A percentile compares a stretch with the other conserved stretches of the same genome.
These are phyloP conservation scores for Aradophagus sp. DNA, from an alignment of 1,140 invertebrate genomes.

Conservation along the genomic window DNA sequence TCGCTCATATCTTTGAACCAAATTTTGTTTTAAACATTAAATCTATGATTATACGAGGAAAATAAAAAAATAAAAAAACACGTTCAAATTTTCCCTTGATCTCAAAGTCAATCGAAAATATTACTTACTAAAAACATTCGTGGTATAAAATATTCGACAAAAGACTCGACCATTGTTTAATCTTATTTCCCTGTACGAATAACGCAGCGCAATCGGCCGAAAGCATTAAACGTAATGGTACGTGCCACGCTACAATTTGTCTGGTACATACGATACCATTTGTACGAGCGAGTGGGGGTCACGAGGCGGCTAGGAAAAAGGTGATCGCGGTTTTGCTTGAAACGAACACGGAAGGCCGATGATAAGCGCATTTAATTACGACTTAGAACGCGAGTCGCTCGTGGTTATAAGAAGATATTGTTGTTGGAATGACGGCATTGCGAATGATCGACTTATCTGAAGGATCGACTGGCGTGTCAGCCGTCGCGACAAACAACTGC, in stretches of 20 bases:
- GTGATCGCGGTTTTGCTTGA: constrained; percentile 27
- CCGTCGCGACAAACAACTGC: constrained; percentile 61
- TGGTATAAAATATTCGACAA: too few relatives aligned
- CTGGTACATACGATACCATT: constrained; percentile 40
- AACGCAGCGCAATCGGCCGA: constrained; percentile 2
- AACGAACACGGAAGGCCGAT: constrained; percentile 40
- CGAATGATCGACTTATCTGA: constrained; percentile 61
- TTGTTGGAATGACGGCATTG: constrained; percentile 38
- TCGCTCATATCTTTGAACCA: too few relatives aligned
- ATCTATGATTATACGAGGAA: too few relatives aligned
- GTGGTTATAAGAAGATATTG: constrained; percentile 28
- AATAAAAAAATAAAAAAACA: too few relatives aligned
- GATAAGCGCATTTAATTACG: constrained; percentile 53
- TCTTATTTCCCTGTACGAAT: constrained; percentile 28
- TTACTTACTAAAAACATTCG: not conserved
- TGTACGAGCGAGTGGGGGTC: constrained; percentile 24
- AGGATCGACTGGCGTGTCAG: constrained; percentile 61
- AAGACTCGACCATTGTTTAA: constrained; percentile 13
- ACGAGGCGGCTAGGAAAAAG: constrained; percentile 31
- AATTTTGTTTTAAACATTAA: too few relatives aligned
- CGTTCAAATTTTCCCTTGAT: too few relatives aligned
- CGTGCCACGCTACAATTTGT: constrained; percentile 42
- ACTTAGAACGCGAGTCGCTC: constrained; percentile 15
- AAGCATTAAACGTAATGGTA: constrained; percentile 24
- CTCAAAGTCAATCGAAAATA: not conserved